Evolutionary conservation across 2,888 invertebrate genomes (phyloP).

Genomic region (Cantharis rustica): DNA sequence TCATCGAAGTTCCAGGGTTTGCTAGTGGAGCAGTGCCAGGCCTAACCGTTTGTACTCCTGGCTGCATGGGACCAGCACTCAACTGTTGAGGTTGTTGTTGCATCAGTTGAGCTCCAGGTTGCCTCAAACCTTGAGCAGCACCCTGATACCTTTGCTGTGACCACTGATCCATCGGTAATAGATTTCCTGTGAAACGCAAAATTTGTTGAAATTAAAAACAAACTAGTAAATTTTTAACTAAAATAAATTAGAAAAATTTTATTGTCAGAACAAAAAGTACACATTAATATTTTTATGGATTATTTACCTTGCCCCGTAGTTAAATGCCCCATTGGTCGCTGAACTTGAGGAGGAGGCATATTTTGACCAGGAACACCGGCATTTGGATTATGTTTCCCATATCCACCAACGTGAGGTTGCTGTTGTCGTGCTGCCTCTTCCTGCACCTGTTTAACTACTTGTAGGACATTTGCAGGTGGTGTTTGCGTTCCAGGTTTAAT

Average conservation of each 20-base stretch:
- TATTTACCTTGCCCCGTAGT: conserved; percentile 54
- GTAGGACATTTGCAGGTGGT: conserved; percentile 81
- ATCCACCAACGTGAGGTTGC: conserved; percentile 68
- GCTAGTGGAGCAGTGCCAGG: conserved; percentile 35
- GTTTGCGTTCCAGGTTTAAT: conserved; percentile 69
- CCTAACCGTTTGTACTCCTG: conserved; percentile 33
- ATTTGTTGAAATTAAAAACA: conserved; percentile 19
- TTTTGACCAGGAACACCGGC: conserved; percentile 57
- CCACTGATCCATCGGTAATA: conserved; percentile 64
- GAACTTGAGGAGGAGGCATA: conserved; percentile 66
- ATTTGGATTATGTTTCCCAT: conserved; percentile 56
- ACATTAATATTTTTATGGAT: too few species aligned
- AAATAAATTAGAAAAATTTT: too few species aligned
- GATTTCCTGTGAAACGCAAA: conserved; percentile 51
- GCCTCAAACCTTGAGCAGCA: conserved; percentile 55
- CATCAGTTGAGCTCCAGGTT: conserved; percentile 59
- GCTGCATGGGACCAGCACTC: conserved; percentile 49
- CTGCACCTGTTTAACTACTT: conserved; percentile 71
- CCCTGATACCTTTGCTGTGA: conserved; percentile 58
- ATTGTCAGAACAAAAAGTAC: too few species aligned
- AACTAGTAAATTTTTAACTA: background rate
- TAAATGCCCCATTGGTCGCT: conserved; percentile 53
- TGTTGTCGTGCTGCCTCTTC: conserved; percentile 91
- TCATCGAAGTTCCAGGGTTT: conserved; percentile 48
- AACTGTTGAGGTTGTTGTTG: conserved; percentile 47